Percentiles rank a stretch among this genome's conserved stretches.
These are phyloP conservation scores for Lamprologus ornatipinnis DNA, from an alignment of 2,113 vertebrate genomes.

Conservation along the genomic window DNA sequence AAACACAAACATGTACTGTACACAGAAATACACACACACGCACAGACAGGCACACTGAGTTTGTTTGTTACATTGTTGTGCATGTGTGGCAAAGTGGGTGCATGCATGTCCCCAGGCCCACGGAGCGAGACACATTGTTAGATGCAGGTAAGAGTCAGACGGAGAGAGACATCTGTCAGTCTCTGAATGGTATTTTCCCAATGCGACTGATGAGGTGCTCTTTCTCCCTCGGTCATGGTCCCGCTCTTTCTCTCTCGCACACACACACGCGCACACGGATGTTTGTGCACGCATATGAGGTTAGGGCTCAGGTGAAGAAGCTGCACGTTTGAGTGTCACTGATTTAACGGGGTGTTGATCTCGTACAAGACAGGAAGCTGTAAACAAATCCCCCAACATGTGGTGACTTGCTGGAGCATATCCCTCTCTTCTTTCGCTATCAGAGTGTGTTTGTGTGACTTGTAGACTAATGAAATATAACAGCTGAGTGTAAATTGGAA, in stretches of 20 bases:
- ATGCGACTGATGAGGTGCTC: slow-evolving; percentile 47
- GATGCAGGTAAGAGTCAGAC: slow-evolving; percentile 39
- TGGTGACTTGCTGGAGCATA: slow-evolving; percentile 38
- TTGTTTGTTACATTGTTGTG: background rate
- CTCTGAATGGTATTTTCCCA: slow-evolving; percentile 34
- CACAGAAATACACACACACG: background rate
- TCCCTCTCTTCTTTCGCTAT: background rate
- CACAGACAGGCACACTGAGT: background rate
- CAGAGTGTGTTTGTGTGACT: slow-evolving; percentile 7
- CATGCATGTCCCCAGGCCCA: slow-evolving; percentile 1
- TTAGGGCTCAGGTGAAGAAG: slow-evolving; percentile 20
- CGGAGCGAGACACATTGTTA: slow-evolving; percentile 21
- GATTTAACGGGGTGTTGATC: slow-evolving; percentile 48
- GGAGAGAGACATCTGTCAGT: slow-evolving; percentile 52
- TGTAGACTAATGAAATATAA: background rate
- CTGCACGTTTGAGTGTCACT: slow-evolving; percentile 7
- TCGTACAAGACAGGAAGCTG: slow-evolving; percentile 45
- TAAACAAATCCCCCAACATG: slow-evolving; percentile 63
- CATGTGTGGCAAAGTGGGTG: background rate
- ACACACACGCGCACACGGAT: background rate
- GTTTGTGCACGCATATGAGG: background rate
- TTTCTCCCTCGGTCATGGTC: background rate
- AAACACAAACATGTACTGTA: slow-evolving; percentile 7
- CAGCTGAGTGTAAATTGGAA: background rate
- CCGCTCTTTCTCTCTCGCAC: background rate